These are phyloP conservation scores for Alviniconcha marisindica DNA, from an alignment of 1,140 invertebrate species.

Conservation along the genomic window DNA sequence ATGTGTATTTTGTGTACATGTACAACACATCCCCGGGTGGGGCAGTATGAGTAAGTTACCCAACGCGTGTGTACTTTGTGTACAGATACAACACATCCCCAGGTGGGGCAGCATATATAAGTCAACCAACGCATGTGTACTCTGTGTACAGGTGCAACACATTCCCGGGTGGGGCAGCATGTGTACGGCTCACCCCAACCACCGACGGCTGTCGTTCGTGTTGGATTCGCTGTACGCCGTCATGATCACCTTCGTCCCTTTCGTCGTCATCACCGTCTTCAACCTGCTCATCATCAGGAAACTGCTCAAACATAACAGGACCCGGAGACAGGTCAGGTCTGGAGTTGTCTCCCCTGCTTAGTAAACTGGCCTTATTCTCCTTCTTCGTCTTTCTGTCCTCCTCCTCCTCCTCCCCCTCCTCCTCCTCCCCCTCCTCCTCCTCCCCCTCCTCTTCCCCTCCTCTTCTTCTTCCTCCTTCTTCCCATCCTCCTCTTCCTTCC, in stretches of 20 bases:
- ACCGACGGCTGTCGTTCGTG: conserved; percentile 59
- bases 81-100: too few species aligned
- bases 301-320: conserved; percentile 42
- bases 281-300: conserved; percentile 65
- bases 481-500: neutral
- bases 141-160: conserved; percentile 28
- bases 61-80: too few species aligned
- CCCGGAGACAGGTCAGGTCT: conserved; percentile 28
- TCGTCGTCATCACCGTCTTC: conserved; percentile 62
- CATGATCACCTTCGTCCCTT: conserved; percentile 67
- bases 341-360: neutral
- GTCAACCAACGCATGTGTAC: neutral
- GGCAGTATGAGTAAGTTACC: too few species aligned
- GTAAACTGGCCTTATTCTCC: neutral
- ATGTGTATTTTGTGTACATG: too few species aligned
- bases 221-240: conserved; percentile 66
- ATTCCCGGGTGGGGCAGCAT: conserved; percentile 6
- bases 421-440: too few species aligned
- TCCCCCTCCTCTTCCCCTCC: too few species aligned
- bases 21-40: too few species aligned
- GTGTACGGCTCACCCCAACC: conserved; percentile 56
- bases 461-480: too few species aligned
- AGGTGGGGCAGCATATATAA: neutral
- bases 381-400: neutral
- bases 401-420: neutral